A percentile compares a stretch with the other conserved stretches of the same genome.
These are phyloP conservation scores for Cardinalis cardinalis DNA, from an alignment of 2,113 vertebrate genomes.

Conservation along the genomic window DNA sequence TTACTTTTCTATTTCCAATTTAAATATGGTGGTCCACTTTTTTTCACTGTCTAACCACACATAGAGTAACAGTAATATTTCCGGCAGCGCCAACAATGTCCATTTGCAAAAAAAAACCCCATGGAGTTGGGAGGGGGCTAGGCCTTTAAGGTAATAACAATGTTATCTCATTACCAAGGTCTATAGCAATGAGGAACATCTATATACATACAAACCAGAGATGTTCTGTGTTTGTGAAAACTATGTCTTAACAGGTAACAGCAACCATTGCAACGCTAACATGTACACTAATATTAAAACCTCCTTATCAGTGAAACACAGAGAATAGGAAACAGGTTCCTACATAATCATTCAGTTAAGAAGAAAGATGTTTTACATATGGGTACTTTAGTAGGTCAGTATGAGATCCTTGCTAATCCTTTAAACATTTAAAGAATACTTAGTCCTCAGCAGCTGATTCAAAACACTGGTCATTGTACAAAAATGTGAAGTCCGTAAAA, in stretches of 20 bases:
- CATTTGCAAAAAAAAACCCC: background rate
- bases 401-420: background rate
- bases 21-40: background rate
- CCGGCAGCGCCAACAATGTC: background rate
- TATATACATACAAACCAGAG: background rate
- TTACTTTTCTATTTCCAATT: background rate
- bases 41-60: background rate
- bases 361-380: background rate
- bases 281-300: background rate
- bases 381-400: background rate
- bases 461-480: background rate
- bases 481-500: background rate
- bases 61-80: background rate
- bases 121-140: rapidly evolving
- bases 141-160: background rate
- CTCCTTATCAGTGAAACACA: background rate
- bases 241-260: background rate
- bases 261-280: background rate
- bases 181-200: background rate
- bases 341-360: background rate
- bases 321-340: background rate
- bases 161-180: background rate
- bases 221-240: background rate
- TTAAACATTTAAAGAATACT: background rate
- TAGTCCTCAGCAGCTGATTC: background rate